Evolutionary conservation across 2,888 invertebrate species (phyloP).

Genomic region (Drosophila percnosoma): DNA sequence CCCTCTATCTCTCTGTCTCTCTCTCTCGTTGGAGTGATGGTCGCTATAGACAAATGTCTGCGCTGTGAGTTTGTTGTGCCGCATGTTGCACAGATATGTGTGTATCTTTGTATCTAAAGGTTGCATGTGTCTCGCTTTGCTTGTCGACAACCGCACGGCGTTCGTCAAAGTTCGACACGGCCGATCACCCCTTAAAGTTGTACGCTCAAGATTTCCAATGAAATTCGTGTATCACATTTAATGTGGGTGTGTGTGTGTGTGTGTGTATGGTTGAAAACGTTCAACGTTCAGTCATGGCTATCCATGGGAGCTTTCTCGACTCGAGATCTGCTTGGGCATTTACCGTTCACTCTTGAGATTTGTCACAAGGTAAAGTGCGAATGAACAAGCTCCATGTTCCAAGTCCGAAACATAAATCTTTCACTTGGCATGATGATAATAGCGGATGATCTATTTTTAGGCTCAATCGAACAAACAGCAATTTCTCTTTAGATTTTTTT

Average conservation of each 20-base stretch:
- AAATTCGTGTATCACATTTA: constrained; percentile 66
- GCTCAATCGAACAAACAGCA: constrained; percentile 19
- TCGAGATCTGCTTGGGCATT: constrained; percentile 19
- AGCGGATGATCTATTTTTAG: constrained; percentile 63
- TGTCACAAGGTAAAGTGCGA: constrained; percentile 54
- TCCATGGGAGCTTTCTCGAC: constrained; percentile 12
- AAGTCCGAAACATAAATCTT: constrained; percentile 33
- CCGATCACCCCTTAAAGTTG: constrained; percentile 67
- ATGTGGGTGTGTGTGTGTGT: constrained; percentile 21
- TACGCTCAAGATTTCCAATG: constrained; percentile 52
- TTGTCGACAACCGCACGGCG: constrained; percentile 62
- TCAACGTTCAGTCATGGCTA: constrained; percentile 22
- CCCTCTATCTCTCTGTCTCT: constrained; percentile 5
- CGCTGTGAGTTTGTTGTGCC: constrained; percentile 26
- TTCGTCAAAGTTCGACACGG: constrained; percentile 67
- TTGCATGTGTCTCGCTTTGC: constrained; percentile 32
- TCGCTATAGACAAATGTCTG: constrained; percentile 19
- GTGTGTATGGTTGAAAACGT: constrained; percentile 5
- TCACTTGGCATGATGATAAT: constrained; percentile 38
- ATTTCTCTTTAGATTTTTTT: constrained; percentile 8
- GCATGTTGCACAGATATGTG: constrained; percentile 31
- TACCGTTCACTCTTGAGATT: constrained; percentile 33
- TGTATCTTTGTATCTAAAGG: constrained; percentile 23
- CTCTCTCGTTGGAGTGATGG: neutral
- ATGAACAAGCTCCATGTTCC: constrained; percentile 29